Base-by-base conservation (phyloP, 2,113 vertebrate species). In the Phalacrocorax aristotelis region DNA sequence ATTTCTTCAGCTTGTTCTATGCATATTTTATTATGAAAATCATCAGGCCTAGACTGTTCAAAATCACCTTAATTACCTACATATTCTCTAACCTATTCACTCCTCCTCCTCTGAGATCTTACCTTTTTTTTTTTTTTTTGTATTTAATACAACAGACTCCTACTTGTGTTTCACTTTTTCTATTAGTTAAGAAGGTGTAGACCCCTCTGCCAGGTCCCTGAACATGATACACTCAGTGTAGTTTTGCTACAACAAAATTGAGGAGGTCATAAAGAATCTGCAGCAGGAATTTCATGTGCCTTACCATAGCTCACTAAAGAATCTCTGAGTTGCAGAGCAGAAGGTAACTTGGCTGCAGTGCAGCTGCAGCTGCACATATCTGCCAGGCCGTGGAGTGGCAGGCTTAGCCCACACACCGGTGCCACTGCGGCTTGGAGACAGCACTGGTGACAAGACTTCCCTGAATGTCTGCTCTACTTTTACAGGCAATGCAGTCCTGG, bases 161-260 rank as follows among this genome's bases (percentile, higher is more conserved):
- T 49, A 8, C 30, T 20, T 0, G 0, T 27, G 38, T 21, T 11
- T 72, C 48, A 25, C 40, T 68, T 48, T 12, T 1, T 36, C 36
- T 40, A 2, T 60, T 14, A 6, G 32, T 32, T 75, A 29, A 51
- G 61, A 55, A 71, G 52, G 55, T 21, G 12, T 40, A 74, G 55
- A 51, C 4, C 46, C 20, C 38, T 83, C 22, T 80, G 32, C 36
- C 52, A 51, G 17, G 15, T 30, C 38, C 68, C 51, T 38, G 32
- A 29, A 11, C 12, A 3, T 29, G 13, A 32, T 30, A 25, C 29
- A 27, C 18, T 80, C 0, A 0, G 1, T 3, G 1, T 14, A 34
- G 26, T 83, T 88, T 55, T 74, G 20, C 68, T 30, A 0, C 20
- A 52, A 10, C 29, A 70, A 29, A 17, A 10, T 11, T 29, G n/a